Base-by-base conservation (phyloP, 1,140 invertebrate genomes). In the Hypothenemus hampei region DNA sequence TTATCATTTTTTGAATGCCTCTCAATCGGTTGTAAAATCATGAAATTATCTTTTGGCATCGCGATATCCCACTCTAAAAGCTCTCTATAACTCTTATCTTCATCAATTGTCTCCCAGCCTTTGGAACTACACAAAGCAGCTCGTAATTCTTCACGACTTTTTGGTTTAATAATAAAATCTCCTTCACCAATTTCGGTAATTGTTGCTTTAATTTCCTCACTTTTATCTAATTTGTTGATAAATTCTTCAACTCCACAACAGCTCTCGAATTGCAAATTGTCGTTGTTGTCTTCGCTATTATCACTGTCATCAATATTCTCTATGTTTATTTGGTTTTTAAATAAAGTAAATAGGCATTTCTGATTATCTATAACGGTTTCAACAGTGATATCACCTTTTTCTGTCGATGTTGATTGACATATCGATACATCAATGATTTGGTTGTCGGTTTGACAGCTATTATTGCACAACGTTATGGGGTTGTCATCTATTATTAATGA, bases 61-160 rank as follows among this genome's bases (percentile, higher is more conserved):
- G 57, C 51, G 10, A 63, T 40, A n/a, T 65, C 37, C 61, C 58
- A 63, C 11, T 52, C 21, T 13, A 63, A 29, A 2, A 65, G 41
- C 35, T 65, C 59, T 31, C 55, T 59, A 39, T 65, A 65, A 10
- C 44, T 48, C n/a, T 15, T 46, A 10, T 55, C 40, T 31, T 61
- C 57, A 37, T 46, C 54, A 21, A 53, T 45, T 18, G 52, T 37
- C 8, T 35, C 15, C 10, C 20, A 16, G 10, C 35, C 31, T 23
- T 22, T 24, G 11, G 7, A 24, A 35, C 51, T 16, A 6, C 16
- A 15, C 11, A 46, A 31, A 15, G 29, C 19, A 35, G 29, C 43
- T 58, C 26, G 23, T 2, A 53, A 8, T 20, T 64, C 49, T 31
- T 60, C 50, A 19, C 56, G 55, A 6, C 50, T 61, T 43, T 62